Base-by-base conservation (phyloP, 2,797 vertebrate genomes). In the Oreortyx pictus region DNA sequence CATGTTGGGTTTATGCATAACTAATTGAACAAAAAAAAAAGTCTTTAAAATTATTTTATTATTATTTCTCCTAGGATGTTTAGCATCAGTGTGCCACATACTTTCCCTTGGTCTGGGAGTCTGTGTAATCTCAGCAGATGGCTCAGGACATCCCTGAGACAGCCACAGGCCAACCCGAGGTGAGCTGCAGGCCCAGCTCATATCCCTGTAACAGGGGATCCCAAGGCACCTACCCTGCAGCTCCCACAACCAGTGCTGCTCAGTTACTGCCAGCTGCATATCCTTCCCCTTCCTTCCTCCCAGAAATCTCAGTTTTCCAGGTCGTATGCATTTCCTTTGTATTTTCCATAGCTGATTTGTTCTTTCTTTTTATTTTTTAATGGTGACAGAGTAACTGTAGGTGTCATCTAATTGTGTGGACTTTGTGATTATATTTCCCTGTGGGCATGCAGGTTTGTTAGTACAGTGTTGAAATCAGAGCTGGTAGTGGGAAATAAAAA, bases 121-220 rank as follows among this genome's bases (percentile, higher is more conserved):
- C 33, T n/a, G 4, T 41, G 39, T 41, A 41, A 41, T 13, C 39
- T 84, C 35, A 86, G 50, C 2, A 5, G 25, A 76, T 1, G 15
- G 62, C 4, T n/a, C 47, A 17, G 14, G 44, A 6, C 70, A 44
- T 2, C 16, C 5, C 23, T 7, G 29, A 39, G 23, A 27, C 27
- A 44, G 49, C 12, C 24, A 46, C 44, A 44, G 60, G 9, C 15
- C 60, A 35, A 2, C 0, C 0, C 7, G 8, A 11, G 8, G 17
- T 75, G 71, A 54, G 41, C 41, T 76, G 47, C 11, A 44, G 43
- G 14, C 12, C 13, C 12, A 27, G 5, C 39, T 12, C 60, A 60
- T 8, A 56, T 41, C 16, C 5, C 61, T 31, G 39, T 37, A 64
- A 27, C 37, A 62, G 27, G 39, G 11, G 25, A 29, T 41, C 12